phyloP scores from a whole-genome alignment of 2,113 vertebrate genomes.

The Gymnarchus niloticus region DNA sequence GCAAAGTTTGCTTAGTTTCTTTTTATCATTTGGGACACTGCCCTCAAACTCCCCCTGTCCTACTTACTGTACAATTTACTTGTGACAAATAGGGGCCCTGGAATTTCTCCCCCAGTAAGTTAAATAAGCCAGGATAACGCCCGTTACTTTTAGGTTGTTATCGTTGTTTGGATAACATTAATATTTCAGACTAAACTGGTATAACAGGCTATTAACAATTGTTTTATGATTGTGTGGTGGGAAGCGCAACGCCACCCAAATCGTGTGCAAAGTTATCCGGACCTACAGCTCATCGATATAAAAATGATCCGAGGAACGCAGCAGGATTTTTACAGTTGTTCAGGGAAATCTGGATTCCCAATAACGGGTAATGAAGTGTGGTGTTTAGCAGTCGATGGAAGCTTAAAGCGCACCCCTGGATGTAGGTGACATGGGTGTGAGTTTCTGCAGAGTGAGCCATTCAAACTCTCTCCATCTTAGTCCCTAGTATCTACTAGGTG shows the following conservation, averaged over 20 bases:
- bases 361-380: background rate
- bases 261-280: background rate
- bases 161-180: too few species aligned
- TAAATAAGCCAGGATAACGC: too few species aligned
- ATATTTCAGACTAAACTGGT: too few species aligned
- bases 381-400: background rate
- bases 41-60: too few species aligned
- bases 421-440: background rate
- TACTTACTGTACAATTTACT: too few species aligned
- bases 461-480: constrained; percentile 5
- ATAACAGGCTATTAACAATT: background rate
- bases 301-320: background rate
- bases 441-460: background rate
- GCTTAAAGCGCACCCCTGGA: background rate
- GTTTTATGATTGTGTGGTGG: background rate
- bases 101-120: too few species aligned
- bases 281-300: background rate
- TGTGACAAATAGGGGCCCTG: too few species aligned
- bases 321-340: background rate
- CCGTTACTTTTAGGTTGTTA: too few species aligned
- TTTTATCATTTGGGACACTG: too few species aligned
- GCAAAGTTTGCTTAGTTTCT: too few species aligned
- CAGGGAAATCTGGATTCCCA: background rate
- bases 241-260: background rate
- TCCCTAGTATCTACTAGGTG: background rate